phyloP scores from a whole-genome alignment of 1,140 invertebrate genomes.

The Physella acuta region DNA sequence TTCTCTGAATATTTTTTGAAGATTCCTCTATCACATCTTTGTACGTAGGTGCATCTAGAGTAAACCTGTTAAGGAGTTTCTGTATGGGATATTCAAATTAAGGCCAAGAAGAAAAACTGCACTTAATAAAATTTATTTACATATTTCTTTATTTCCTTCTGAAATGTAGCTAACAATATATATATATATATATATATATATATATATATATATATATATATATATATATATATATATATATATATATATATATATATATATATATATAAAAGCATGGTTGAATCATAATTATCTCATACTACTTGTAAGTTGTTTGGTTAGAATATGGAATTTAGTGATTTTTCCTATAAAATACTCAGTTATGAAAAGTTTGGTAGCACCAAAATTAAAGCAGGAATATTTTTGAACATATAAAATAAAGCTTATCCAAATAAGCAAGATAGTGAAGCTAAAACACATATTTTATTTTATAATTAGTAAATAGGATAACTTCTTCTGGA shows the following conservation, averaged over 20 bases:
- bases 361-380: no score
- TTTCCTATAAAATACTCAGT: no score
- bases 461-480: no score
- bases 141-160: neutral
- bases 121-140: neutral
- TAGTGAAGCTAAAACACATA: no score
- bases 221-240: neutral
- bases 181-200: no score
- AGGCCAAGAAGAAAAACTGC: neutral
- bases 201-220: neutral
- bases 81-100: neutral
- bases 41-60: slow-evolving; percentile 48
- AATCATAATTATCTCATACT: neutral
- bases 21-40: slow-evolving; percentile 43
- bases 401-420: no score
- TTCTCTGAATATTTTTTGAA: slow-evolving; percentile 40
- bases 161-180: neutral
- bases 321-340: no score
- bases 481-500: no score
- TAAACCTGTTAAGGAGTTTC: slow-evolving; percentile 28
- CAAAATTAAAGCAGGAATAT: no score
- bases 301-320: no score
- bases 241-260: neutral
- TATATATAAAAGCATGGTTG: neutral
- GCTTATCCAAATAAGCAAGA: no score